phyloP scores from a whole-genome alignment of 2,797 vertebrate species.

The Meda fulgida region DNA sequence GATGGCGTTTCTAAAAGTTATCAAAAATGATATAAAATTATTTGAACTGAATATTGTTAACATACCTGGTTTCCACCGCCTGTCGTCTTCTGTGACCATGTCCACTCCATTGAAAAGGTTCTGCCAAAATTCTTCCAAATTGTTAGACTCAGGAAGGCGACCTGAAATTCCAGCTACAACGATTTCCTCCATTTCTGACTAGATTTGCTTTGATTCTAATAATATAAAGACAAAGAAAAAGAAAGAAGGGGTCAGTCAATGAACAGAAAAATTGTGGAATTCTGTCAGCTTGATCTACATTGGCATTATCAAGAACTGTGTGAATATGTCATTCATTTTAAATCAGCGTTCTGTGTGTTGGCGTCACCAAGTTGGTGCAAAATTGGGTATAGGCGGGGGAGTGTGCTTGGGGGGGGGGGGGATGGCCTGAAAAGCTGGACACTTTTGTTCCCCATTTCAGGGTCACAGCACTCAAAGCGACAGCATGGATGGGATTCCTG shows the following conservation, averaged over 20 bases:
- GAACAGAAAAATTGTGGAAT: constrained; percentile 12
- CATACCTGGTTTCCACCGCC: constrained; percentile 94
- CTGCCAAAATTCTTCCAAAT: constrained; percentile 95
- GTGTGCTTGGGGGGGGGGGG: not conserved
- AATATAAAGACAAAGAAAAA: not conserved
- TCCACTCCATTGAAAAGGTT: constrained; percentile 93
- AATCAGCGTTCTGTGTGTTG: constrained; percentile 7
- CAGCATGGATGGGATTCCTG: constrained; percentile 48
- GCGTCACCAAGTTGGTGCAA: constrained; percentile 33
- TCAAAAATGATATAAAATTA: not conserved
- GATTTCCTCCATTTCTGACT: constrained; percentile 88
- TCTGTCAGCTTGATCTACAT: constrained; percentile 8
- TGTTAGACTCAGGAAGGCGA: constrained; percentile 89
- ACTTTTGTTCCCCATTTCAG: constrained; percentile 50
- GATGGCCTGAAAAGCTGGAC: constrained; percentile 20
- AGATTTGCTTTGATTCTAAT: constrained; percentile 68
- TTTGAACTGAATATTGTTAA: not conserved
- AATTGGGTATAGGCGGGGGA: constrained; percentile 22
- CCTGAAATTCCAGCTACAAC: constrained; percentile 95
- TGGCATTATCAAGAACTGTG: constrained; percentile 13
- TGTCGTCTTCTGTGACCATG: constrained; percentile 96
- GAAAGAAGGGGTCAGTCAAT: constrained; percentile 15
- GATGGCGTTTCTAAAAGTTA: not conserved
- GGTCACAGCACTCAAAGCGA: constrained; percentile 61
- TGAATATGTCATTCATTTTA: constrained; percentile 32